Conservation (phyloP, 2,113 vertebrate species). For the Emydura subglobosa region DNA sequence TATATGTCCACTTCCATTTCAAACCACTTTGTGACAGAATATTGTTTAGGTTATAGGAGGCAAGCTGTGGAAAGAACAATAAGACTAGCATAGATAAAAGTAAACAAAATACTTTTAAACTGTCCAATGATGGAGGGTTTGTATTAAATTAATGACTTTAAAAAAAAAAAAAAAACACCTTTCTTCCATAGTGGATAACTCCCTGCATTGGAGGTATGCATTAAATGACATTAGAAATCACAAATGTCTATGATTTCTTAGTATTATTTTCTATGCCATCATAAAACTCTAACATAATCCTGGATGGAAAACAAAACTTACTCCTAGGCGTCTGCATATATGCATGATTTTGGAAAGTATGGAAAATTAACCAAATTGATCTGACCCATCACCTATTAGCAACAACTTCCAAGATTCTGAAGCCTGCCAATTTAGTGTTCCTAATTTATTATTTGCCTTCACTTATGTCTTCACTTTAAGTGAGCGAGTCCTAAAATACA, state of each 20-base stretch:
- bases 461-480: slow-evolving; percentile 71
- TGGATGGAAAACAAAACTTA: not conserved
- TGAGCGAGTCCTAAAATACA: slow-evolving; percentile 62
- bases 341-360: not conserved
- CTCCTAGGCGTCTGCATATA: not conserved
- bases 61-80: slow-evolving; percentile 27
- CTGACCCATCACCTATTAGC: slow-evolving; percentile 33
- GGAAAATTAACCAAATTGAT: slow-evolving; percentile 4
- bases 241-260: not conserved
- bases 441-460: slow-evolving; percentile 60
- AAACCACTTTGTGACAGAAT: slow-evolving; percentile 1
- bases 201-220: not conserved
- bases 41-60: slow-evolving; percentile 45
- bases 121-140: slow-evolving; percentile 4
- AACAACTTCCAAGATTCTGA: slow-evolving; percentile 43
- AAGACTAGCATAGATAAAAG: slow-evolving; percentile 22
- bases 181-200: not conserved
- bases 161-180: not conserved
- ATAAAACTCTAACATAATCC: slow-evolving; percentile 43
- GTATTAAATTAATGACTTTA: slow-evolving; percentile 32
- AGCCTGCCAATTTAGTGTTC: slow-evolving; percentile 9
- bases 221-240: slow-evolving; percentile 20
- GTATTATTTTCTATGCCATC: not conserved
- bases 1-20: slow-evolving; percentile 26
- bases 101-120: slow-evolving; percentile 49